Percentiles rank a stretch among this genome's conserved stretches.
phyloP scores from a whole-genome alignment of 2,113 vertebrate genomes.

The Macroglossus sobrinus region DNA sequence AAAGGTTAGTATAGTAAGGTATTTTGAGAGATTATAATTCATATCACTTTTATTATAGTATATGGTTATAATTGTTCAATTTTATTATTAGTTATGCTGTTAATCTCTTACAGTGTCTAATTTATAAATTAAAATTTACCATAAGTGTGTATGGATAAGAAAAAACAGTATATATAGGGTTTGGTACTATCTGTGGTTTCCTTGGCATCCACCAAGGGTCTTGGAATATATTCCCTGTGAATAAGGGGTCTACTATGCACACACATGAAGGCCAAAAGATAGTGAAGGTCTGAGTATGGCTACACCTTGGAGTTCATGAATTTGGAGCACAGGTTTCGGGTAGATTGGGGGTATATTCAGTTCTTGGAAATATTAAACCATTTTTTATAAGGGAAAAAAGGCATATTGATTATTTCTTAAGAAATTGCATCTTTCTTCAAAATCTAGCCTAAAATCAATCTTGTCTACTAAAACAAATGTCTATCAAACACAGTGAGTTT shows the following conservation, averaged over 20 bases:
- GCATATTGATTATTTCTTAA: background rate
- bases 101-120: background rate
- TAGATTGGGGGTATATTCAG: background rate
- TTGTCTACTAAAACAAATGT: background rate
- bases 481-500: background rate
- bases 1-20: background rate
- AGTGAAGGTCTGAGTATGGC: background rate
- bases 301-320: background rate
- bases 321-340: background rate
- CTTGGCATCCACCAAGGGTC: background rate
- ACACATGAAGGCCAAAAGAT: background rate
- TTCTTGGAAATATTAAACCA: background rate
- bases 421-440: background rate
- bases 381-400: background rate
- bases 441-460: background rate
- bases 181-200: background rate
- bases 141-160: background rate
- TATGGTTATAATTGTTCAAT: background rate
- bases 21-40: background rate
- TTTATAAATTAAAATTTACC: background rate
- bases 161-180: background rate
- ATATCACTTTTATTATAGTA: background rate
- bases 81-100: background rate
- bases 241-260: background rate
- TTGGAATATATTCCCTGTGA: background rate